Evolutionary conservation across 2,797 vertebrate species (phyloP).

Genomic region (Pelobates cultripes): DNA sequence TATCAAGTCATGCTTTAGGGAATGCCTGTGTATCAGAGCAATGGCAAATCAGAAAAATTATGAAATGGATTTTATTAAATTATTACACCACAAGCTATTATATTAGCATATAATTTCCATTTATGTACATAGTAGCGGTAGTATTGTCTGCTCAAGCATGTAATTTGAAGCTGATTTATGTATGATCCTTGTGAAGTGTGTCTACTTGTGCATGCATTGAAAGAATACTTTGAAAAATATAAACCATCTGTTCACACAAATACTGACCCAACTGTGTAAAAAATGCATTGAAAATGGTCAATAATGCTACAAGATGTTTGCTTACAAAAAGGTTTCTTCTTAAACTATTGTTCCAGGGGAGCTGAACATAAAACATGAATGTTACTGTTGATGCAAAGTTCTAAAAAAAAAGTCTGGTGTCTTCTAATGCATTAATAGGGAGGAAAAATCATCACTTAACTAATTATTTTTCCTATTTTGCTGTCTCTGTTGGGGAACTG

Average conservation of each 20-base stretch:
- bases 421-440: background rate
- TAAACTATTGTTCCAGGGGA: background rate
- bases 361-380: background rate
- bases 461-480: too few species aligned
- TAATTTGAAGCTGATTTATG: constrained; percentile 48
- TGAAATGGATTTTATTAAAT: constrained; percentile 35
- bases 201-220: constrained; percentile 22
- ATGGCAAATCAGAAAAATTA: constrained; percentile 11
- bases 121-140: constrained; percentile 26
- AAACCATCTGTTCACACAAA: constrained; percentile 16
- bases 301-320: background rate
- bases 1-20: background rate
- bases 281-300: constrained; percentile 13
- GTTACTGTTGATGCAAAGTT: background rate
- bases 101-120: constrained; percentile 47
- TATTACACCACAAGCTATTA: constrained; percentile 25
- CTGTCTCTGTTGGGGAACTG: too few species aligned
- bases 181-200: constrained; percentile 34
- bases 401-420: background rate
- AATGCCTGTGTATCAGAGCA: constrained; percentile 2
- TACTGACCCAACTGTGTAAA: constrained; percentile 13
- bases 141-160: constrained; percentile 39
- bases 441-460: too few species aligned
- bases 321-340: background rate
- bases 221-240: constrained; percentile 11